Conservation (phyloP, 2,113 vertebrate genomes). For the Kobus ellipsiprymnus region DNA sequence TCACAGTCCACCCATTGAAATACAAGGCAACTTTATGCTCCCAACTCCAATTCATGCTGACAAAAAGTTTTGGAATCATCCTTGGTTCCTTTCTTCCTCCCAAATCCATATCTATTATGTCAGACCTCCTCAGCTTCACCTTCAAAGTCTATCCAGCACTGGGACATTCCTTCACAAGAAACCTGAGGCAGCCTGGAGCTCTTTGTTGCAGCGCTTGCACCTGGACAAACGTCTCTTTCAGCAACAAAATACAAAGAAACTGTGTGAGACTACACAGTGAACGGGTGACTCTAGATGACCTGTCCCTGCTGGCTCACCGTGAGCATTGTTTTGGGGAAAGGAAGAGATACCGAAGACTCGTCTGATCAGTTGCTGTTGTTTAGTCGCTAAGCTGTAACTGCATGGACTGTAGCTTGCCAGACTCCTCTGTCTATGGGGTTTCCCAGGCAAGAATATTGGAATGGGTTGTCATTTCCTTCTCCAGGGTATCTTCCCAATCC, state of each 20-base stretch:
- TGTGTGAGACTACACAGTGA: background rate
- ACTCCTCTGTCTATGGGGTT: background rate
- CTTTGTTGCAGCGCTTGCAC: background rate
- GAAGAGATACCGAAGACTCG: background rate
- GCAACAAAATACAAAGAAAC: background rate
- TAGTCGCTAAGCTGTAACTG: background rate
- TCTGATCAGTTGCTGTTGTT: background rate
- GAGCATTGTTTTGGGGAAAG: background rate
- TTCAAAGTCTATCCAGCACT: background rate
- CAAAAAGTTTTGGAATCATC: background rate
- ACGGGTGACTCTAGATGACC: background rate
- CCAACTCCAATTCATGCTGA: background rate
- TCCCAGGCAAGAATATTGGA: background rate
- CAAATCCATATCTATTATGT: background rate
- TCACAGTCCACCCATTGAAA: background rate
- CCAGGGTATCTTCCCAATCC: background rate
- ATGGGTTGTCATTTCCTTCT: background rate
- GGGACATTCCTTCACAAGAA: background rate
- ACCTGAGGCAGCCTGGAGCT: background rate
- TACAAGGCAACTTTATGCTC: background rate
- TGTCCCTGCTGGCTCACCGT: background rate
- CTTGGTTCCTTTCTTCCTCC: background rate
- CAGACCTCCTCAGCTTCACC: background rate
- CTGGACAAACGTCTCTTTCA: background rate
- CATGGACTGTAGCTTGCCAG: background rate